Base-by-base conservation (phyloP, 2,888 invertebrate species). In the Panorpa germanica region DNA sequence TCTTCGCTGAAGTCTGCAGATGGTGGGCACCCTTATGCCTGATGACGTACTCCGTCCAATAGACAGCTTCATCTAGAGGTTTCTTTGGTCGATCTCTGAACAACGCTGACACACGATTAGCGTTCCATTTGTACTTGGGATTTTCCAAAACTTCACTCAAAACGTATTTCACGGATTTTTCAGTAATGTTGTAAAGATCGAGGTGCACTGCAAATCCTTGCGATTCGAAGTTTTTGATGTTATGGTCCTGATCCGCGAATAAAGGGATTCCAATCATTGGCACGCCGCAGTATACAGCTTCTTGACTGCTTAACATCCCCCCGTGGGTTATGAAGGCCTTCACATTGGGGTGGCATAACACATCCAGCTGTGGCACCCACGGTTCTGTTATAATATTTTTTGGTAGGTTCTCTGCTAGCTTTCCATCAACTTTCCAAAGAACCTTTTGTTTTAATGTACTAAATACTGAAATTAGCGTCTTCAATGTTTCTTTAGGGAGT, bases 261-360 rank as follows among this genome's bases (percentile, higher is more conserved):
- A 59, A 46, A 3, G 60, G 60, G 21, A 59, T 46, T 11, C 55
- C 44, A 3, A 61, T 34, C 41, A 60, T 49, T 3, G 60, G 59
- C 0, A 59, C 48, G 2, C 54, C 59, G n/a, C 45, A 43, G 34
- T 49, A 45, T 13, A 53, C 47, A 1, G 57, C 55, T 40, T 64
- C 65, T 20, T 58, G 52, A 6, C 57, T 38, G 5, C 63, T 59
- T 35, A 64, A 49, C 27, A 61, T 50, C 13, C 65, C 66, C 3
- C 63, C 64, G 41, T 67, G 66, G 2, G 59, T 59, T 31, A 66
- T 50, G 40, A 59, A 63, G 24, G 59, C 52, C 25, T 52, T 53
- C 2, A 61, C 52, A 29, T 61, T 62, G 4, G 54, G 55, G 41
- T 65, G 62, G 24, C 50, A 61, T 8, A 62, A 39, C 27, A 61